Evolutionary conservation across 2,888 invertebrate species (phyloP).

Genomic region (Anoplius nigerrimus): DNA sequence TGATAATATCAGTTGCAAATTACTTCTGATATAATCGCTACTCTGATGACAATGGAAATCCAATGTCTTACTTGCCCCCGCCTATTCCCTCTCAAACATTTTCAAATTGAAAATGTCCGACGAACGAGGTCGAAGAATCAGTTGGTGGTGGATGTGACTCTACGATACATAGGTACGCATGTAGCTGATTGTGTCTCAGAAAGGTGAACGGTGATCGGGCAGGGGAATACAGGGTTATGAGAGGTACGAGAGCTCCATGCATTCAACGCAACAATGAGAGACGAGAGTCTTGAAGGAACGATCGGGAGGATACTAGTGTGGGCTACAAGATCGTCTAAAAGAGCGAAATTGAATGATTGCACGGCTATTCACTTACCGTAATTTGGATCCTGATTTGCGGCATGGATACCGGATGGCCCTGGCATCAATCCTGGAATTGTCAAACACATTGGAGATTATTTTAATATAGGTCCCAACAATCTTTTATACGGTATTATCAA

Average conservation of each 20-base stretch:
- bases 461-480: no score
- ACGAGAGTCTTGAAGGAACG: slow-evolving; percentile 71
- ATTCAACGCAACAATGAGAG: slow-evolving; percentile 75
- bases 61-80: neutral
- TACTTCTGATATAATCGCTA: slow-evolving; percentile 23
- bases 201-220: slow-evolving; percentile 35
- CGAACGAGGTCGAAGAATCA: slow-evolving; percentile 41
- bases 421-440: slow-evolving; percentile 84
- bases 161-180: slow-evolving; percentile 55
- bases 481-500: no score
- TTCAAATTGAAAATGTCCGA: slow-evolving; percentile 5
- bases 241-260: slow-evolving; percentile 75
- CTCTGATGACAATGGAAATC: slow-evolving; percentile 36
- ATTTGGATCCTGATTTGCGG: slow-evolving; percentile 82
- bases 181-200: slow-evolving; percentile 57
- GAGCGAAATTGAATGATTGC: slow-evolving; percentile 42
- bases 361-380: slow-evolving; percentile 82
- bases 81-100: neutral
- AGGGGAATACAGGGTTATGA: slow-evolving; percentile 60
- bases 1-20: neutral
- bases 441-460: slow-evolving; percentile 5
- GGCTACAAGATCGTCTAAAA: slow-evolving; percentile 68
- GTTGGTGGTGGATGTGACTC: slow-evolving; percentile 44
- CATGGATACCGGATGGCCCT: slow-evolving; percentile 90
- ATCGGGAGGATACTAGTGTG: slow-evolving; percentile 70